Conservation (phyloP, 2,113 vertebrate species). For the Chloropsis hardwickii region DNA sequence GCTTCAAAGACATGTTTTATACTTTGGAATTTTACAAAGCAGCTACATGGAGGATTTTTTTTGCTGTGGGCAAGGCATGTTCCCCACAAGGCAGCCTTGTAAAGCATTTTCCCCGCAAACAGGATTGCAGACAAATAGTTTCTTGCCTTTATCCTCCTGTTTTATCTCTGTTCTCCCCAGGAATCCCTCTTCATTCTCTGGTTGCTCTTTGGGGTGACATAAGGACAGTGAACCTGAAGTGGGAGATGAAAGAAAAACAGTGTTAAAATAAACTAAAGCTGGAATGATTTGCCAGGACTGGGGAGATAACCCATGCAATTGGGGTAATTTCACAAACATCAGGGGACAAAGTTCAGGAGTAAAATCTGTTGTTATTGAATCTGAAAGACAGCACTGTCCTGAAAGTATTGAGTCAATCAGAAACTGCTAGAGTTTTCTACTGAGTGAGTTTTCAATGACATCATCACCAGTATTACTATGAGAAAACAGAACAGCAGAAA, state of each 20-base stretch:
- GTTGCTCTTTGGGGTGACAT: neutral
- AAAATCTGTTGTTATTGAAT: neutral
- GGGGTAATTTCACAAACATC: neutral
- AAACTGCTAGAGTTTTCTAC: neutral
- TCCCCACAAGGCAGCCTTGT: slow-evolving; percentile 10
- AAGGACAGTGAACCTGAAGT: neutral
- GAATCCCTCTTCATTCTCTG: neutral
- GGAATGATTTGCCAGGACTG: neutral
- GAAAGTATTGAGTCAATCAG: neutral
- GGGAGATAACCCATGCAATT: neutral
- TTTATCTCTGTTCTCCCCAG: neutral
- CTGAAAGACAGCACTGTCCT: neutral
- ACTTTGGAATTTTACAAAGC: slow-evolving; percentile 22
- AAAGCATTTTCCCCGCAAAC: neutral
- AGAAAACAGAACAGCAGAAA: neutral
- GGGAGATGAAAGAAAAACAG: neutral
- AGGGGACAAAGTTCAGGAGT: neutral
- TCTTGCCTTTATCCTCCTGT: neutral
- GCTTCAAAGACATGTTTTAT: slow-evolving; percentile 1
- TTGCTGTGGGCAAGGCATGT: neutral
- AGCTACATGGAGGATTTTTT: neutral
- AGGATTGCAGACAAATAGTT: neutral
- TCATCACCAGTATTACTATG: neutral
- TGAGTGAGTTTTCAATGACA: neutral
- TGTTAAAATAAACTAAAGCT: neutral